Evolutionary conservation across 2,888 invertebrate genomes (phyloP).

Genomic region (Cantharis flavilabris): DNA sequence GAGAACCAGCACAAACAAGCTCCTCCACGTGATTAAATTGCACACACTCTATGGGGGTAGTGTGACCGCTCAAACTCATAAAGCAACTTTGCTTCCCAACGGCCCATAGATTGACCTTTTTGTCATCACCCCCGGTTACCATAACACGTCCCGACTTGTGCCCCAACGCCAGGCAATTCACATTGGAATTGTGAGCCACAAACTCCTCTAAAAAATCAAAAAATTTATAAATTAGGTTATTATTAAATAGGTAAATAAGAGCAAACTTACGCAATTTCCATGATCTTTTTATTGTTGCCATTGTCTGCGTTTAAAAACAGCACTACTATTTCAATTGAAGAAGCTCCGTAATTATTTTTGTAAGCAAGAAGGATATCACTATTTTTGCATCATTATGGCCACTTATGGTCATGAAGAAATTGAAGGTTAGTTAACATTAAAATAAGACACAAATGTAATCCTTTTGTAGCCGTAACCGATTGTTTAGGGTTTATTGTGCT

Average conservation of each 20-base stretch:
- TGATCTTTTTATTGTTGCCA: constrained; percentile 66
- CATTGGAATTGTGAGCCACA: constrained; percentile 83
- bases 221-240: constrained; percentile 27
- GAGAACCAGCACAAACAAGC: constrained; percentile 92
- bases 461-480: constrained; percentile 48
- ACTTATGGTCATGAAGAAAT: constrained; percentile 26
- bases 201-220: constrained; percentile 74
- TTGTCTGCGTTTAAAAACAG: constrained; percentile 36
- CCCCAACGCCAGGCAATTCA: constrained; percentile 86
- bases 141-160: constrained; percentile 90
- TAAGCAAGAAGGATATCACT: not conserved
- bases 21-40: constrained; percentile 94
- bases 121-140: constrained; percentile 95
- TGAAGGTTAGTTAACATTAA: constrained; percentile 20
- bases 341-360: constrained; percentile 42
- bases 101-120: constrained; percentile 96
- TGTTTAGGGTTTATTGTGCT: constrained; percentile 43
- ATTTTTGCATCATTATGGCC: constrained; percentile 1
- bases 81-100: constrained; percentile 94
- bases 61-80: constrained; percentile 94
- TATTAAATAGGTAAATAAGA: not conserved
- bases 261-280: constrained; percentile 80
- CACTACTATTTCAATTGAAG: constrained; percentile 45
- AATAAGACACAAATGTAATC: constrained; percentile 28
- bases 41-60: constrained; percentile 92